Evolutionary conservation across 1,140 invertebrate species (phyloP).

Genomic region (Drosophila orosa): DNA sequence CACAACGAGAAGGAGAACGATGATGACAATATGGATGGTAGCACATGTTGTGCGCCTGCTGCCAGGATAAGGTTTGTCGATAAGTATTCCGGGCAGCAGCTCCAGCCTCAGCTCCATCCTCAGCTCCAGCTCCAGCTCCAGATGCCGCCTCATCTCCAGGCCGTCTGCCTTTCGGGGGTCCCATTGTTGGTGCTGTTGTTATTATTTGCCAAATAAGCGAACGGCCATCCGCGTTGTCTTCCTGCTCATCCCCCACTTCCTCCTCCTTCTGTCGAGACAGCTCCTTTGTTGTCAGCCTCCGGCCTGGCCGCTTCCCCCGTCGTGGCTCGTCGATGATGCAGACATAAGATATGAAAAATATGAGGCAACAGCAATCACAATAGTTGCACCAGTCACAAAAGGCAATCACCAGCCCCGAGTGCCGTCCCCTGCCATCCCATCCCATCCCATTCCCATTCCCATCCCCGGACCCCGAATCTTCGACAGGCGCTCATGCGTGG

Average conservation of each 20-base stretch:
- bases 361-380: conserved; percentile 78
- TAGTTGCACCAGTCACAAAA: conserved; percentile 65
- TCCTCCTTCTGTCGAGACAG: conserved; percentile 4
- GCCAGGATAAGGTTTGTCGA: conserved; percentile 63
- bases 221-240: conserved; percentile 55
- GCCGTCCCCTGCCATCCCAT: neutral
- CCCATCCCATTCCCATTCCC: neutral
- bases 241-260: neutral
- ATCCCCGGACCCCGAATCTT: neutral
- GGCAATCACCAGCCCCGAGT: conserved; percentile 42
- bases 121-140: conserved; percentile 4
- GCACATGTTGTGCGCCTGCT: conserved; percentile 45
- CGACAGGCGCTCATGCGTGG: conserved; percentile 65
- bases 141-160: neutral
- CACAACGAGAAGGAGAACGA: conserved; percentile 21
- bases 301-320: conserved; percentile 6
- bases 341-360: conserved; percentile 81
- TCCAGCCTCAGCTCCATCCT: conserved; percentile 6
- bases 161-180: conserved; percentile 12
- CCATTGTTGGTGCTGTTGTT: conserved; percentile 71
- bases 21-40: conserved; percentile 38
- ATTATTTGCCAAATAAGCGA: conserved; percentile 78
- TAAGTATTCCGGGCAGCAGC: conserved; percentile 44
- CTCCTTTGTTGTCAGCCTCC: conserved; percentile 62
- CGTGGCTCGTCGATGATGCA: conserved; percentile 68